These are phyloP conservation scores for Hozukius guyotensis DNA, from an alignment of 2,797 vertebrate species.

Conservation along the genomic window DNA sequence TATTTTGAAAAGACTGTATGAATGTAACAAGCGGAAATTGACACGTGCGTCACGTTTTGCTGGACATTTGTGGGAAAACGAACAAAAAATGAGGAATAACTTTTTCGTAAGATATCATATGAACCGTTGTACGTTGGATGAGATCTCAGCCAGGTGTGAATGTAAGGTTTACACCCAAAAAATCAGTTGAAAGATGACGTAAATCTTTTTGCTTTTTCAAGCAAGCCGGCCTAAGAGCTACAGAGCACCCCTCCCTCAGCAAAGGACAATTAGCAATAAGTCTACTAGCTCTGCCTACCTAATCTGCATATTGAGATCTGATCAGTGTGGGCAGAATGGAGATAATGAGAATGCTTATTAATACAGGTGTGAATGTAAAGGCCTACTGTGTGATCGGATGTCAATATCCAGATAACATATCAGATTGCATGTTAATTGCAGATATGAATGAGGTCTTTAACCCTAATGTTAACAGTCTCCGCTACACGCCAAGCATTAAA, in stretches of 20 bases:
- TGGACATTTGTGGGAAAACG: too few relatives aligned
- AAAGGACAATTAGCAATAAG: not conserved
- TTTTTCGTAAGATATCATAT: too few relatives aligned
- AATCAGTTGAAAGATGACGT: not conserved
- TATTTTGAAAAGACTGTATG: too few relatives aligned
- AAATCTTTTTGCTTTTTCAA: not conserved
- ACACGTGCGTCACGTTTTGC: accelerated
- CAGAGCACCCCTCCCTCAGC: not conserved
- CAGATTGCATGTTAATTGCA: not conserved
- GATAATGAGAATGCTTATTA: not conserved
- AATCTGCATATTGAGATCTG: not conserved
- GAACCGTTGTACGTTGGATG: accelerated
- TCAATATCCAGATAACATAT: not conserved
- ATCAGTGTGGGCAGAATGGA: not conserved
- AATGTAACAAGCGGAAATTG: too few relatives aligned
- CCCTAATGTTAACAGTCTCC: not conserved
- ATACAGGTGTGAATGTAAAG: not conserved
- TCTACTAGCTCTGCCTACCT: not conserved
- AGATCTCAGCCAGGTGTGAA: not conserved
- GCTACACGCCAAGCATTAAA: not conserved
- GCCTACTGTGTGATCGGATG: not conserved
- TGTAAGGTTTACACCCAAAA: not conserved
- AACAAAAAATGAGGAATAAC: accelerated
- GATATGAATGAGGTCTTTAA: not conserved
- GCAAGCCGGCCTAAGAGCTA: not conserved